phyloP scores from a whole-genome alignment of 2,797 vertebrate genomes.

The Psittacula echo region DNA sequence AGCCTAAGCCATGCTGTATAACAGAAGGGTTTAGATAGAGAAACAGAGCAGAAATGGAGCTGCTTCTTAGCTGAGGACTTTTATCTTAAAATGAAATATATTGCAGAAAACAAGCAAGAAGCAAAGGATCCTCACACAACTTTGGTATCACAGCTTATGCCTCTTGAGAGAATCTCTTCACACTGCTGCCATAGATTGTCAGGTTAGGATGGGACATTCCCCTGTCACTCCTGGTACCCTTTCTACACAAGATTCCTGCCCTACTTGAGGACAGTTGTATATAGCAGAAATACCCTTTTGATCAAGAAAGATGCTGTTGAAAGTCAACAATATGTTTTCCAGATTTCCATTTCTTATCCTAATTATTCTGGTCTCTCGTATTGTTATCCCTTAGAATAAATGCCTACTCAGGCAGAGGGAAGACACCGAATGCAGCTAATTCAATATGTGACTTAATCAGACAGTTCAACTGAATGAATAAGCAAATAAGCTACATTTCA shows the following conservation, averaged over 20 bases:
- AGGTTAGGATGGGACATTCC: background rate
- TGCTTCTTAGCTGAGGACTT: background rate
- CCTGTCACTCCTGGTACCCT: background rate
- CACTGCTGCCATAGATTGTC: background rate
- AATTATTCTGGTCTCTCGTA: background rate
- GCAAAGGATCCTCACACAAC: background rate
- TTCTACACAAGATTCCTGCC: background rate
- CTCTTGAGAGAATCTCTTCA: constrained; percentile 18
- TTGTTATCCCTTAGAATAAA: background rate
- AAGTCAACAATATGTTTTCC: background rate
- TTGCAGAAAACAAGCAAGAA: background rate
- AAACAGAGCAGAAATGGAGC: background rate
- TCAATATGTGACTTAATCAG: background rate
- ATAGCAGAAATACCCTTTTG: background rate
- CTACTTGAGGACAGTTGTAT: background rate
- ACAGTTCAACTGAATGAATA: background rate
- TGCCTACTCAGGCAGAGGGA: background rate
- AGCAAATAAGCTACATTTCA: background rate
- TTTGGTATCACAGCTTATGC: background rate
- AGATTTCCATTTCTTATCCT: background rate
- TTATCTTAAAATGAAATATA: background rate
- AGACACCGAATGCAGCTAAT: background rate
- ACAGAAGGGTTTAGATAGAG: background rate
- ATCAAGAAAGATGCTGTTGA: background rate
- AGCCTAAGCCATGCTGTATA: background rate